Percentiles rank a stretch among this genome's conserved stretches.
Evolutionary conservation across 2,113 vertebrate genomes (phyloP).

Genomic region (Petrocephalus zakoni): DNA sequence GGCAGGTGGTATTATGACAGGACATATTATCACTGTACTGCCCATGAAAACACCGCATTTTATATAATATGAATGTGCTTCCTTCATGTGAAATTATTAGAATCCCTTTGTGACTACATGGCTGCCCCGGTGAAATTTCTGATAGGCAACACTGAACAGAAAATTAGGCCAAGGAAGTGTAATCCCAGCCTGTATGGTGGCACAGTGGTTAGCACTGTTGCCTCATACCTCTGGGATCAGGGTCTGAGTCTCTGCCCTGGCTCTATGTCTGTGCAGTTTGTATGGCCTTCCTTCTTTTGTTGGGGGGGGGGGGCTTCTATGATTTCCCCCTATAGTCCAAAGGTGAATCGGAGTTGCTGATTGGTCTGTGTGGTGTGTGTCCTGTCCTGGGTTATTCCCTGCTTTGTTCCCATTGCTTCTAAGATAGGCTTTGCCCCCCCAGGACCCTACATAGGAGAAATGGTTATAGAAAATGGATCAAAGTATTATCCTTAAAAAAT

Average conservation of each 20-base stretch:
- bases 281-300: background rate
- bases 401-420: background rate
- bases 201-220: background rate
- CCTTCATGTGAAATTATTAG: background rate
- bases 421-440: background rate
- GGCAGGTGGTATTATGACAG: background rate
- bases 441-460: background rate
- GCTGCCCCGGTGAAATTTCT: background rate
- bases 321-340: background rate
- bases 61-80: background rate
- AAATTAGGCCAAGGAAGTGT: background rate
- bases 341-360: background rate
- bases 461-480: background rate
- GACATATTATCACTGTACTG: background rate
- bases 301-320: background rate
- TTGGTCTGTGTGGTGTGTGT: background rate
- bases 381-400: background rate
- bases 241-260: background rate
- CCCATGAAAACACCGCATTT: background rate
- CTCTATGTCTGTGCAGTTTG: background rate
- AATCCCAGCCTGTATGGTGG: background rate
- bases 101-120: background rate
- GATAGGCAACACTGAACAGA: background rate
- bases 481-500: background rate
- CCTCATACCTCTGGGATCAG: background rate